Percentiles rank a stretch among this genome's conserved stretches.
Conservation (phyloP, 2,797 vertebrate species). For the Cuculus canorus region DNA sequence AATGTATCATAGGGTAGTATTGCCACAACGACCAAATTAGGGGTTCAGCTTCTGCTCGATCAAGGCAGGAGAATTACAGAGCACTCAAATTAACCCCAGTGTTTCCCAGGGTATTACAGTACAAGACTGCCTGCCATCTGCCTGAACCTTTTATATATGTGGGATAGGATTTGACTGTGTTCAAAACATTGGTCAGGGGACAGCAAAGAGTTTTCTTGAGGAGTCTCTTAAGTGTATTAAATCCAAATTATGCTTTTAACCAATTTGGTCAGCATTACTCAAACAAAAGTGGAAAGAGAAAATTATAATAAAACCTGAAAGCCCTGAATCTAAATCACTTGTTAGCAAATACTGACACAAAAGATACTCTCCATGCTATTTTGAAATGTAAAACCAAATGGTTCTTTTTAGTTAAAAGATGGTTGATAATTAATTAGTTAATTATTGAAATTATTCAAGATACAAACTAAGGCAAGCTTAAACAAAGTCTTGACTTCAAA, state of each 20-base stretch:
- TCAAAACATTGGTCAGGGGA: neutral
- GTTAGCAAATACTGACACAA: neutral
- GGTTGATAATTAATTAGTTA: neutral
- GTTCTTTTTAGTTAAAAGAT: neutral
- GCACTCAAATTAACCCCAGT: neutral
- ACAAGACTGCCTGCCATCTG: neutral
- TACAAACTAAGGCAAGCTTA: neutral
- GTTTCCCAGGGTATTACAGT: neutral
- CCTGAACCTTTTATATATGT: neutral
- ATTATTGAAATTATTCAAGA: neutral
- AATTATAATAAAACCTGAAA: neutral
- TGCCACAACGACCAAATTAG: neutral
- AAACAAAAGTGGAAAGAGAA: neutral
- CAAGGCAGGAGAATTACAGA: neutral
- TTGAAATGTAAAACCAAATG: neutral
- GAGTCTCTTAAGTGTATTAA: neutral
- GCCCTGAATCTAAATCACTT: neutral
- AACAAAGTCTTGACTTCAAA: neutral
- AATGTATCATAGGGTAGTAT: neutral
- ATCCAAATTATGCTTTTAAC: neutral
- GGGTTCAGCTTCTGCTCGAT: neutral
- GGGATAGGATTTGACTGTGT: neutral
- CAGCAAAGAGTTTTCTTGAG: neutral
- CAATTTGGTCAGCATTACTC: neutral
- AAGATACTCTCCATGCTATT: neutral